Evolutionary conservation across 92 coral and sea anemone species (phyloP), one percentile per base, ranked within the genome.

Genomic region (Desmophyllum pertusum): DNA sequence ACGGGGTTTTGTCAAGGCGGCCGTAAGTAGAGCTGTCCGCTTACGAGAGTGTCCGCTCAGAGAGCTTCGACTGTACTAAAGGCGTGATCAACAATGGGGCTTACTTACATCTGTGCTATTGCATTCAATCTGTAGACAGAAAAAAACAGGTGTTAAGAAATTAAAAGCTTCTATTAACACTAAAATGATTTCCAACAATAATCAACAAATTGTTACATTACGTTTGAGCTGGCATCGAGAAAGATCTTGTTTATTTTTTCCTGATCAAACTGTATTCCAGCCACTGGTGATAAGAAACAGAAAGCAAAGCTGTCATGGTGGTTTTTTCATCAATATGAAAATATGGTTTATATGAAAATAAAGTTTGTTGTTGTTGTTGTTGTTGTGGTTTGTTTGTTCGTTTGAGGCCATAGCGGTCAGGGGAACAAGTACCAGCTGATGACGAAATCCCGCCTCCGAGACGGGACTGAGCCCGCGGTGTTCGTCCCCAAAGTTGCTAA

Each of bases 221-320:
- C 90, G 50, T 66, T 17, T 72, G 39, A 40, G 35, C 53, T 17
- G 53, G 43, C 23, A 0, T 81, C 48, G 4, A 31, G 9, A 17
- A 93, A 63, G 5, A 77, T 62, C 38, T 84, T 57, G 63, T 52
- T 51, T 35, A 90, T 41, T 0, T 33, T 36, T 5, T 73, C 63
- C 14, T 83, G 84, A 37, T 67, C 78, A 81, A 91, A 67, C 19
- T 84, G 91, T 90, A 93, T 80, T 65, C 97, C 97, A 86, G 46
- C 88, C 35, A 93, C 97, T 93, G 82, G n/a, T 27, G 18, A 87
- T 30, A 85, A 36, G 11, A 38, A 29, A 77, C 36, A 45, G 75
- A 65, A 6, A 35, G 70, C 7, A 35, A 37, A 67, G 13, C 25
- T 18, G 45, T 17, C 27, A 35, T 67, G 39, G 14, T 10, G 33